Base-by-base conservation (phyloP, 2,797 vertebrate genomes). In the Balearica regulorum region DNA sequence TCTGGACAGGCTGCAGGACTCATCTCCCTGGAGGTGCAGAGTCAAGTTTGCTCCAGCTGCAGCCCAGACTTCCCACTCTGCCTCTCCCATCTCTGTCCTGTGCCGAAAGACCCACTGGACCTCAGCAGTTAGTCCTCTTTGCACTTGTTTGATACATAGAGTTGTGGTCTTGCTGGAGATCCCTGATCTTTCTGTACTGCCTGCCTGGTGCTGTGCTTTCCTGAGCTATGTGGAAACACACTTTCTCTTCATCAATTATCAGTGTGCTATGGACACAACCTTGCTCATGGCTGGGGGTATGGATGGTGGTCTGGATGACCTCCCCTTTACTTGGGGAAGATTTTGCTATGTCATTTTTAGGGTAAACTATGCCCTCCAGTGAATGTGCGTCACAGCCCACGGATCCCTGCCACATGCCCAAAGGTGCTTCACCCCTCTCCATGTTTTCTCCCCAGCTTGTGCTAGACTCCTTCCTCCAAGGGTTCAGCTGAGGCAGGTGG, bases 91-190 rank as follows among this genome's bases (percentile, higher is more conserved):
- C 64, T 28, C 41, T 78, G 28, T 44, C 41, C 51, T 0, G 0
- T 31, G n/a, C 24, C 0, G 0, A 69, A 66, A 91, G 8, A 9
- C 57, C 24, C 11, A 2, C 49, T 11, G 55, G 26, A 46, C 29
- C 22, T 48, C 54, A 58, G 31, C 28, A n/a, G 33, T 54, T 14
- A 10, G n/a, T 33, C 35, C 39, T 48, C 11, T 41, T 64, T 31
- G 13, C 13, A 35, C 60, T 25, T 43, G 5, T 66, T 60, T 17
- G 68, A 72, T 41, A 71, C 33, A 14, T 6, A 33, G 21, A 58
- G 16, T 8, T 1, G 0, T n/a, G 28, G 49, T 75, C 37, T 66
- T 24, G 5, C 54, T 58, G 78, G 43, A 65, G 13, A 25, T 17
- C 39, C n/a, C 35, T 21, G 17, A 10, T 13, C 31, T 29, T 46